These are phyloP conservation scores for Hapalemur alaotrensis DNA, from an alignment of 2,797 vertebrate species.

Conservation along the genomic window DNA sequence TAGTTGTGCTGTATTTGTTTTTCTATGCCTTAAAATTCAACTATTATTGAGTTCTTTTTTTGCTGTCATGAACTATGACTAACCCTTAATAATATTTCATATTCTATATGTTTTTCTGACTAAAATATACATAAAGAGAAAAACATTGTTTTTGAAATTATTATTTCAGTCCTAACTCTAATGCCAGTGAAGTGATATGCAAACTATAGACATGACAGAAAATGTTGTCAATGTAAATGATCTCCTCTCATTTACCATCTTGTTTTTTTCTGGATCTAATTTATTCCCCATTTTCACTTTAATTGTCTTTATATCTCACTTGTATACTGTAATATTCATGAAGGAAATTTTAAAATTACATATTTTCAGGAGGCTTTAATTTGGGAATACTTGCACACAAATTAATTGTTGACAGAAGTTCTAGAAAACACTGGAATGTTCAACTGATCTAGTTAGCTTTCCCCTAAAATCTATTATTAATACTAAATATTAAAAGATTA, in stretches of 20 bases:
- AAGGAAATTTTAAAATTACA: neutral
- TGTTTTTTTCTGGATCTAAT: neutral
- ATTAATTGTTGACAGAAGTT: neutral
- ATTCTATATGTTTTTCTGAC: conserved; percentile 17
- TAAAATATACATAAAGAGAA: neutral
- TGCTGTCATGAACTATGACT: neutral
- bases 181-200: neutral
- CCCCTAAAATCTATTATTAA: neutral
- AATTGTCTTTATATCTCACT: conserved; percentile 43
- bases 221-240: neutral
- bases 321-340: conserved; percentile 13
- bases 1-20: conserved; percentile 33
- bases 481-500: neutral
- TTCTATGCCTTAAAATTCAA: neutral
- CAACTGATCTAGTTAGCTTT: neutral
- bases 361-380: neutral
- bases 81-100: conserved; percentile 4
- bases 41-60: neutral
- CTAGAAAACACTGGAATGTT: neutral
- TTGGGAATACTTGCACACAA: neutral
- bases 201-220: conserved; percentile 31
- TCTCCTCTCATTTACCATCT: conserved; percentile 42
- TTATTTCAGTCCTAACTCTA: neutral
- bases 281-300: conserved; percentile 42
- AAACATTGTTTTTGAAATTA: neutral